These are phyloP conservation scores for Carlito syrichta DNA, from an alignment of 2,113 vertebrate genomes.

Conservation along the genomic window DNA sequence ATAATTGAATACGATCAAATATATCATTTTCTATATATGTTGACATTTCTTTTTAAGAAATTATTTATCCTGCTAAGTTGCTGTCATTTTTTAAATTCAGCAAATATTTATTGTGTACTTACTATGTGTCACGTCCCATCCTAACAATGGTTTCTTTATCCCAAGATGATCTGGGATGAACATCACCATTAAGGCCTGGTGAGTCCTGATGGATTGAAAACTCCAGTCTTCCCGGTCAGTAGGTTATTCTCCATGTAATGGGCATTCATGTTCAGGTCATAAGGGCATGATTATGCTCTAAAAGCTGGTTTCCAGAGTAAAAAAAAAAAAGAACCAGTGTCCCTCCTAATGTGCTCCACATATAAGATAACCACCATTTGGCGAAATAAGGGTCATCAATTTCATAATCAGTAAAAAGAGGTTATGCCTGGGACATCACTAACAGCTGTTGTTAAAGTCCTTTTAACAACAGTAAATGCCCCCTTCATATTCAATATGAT, in stretches of 20 bases:
- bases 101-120: background rate
- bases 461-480: background rate
- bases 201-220: background rate
- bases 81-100: background rate
- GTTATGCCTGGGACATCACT: background rate
- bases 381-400: background rate
- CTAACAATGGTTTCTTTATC: background rate
- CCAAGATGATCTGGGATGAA: background rate
- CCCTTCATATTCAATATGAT: background rate
- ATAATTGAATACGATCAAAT: background rate
- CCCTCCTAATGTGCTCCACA: background rate
- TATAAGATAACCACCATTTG: background rate
- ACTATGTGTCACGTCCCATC: background rate
- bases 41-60: background rate
- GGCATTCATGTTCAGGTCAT: background rate
- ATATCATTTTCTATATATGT: background rate
- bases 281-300: background rate
- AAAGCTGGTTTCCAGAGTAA: background rate
- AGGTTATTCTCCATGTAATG: background rate
- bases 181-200: background rate
- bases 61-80: background rate
- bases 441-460: background rate
- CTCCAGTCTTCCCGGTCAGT: background rate
- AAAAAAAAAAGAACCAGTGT: background rate
- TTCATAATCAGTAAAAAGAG: constrained; percentile 33